Percentiles rank a stretch among this genome's conserved stretches.
These are phyloP conservation scores for Nicator chloris DNA, from an alignment of 2,113 vertebrate genomes.

Conservation along the genomic window DNA sequence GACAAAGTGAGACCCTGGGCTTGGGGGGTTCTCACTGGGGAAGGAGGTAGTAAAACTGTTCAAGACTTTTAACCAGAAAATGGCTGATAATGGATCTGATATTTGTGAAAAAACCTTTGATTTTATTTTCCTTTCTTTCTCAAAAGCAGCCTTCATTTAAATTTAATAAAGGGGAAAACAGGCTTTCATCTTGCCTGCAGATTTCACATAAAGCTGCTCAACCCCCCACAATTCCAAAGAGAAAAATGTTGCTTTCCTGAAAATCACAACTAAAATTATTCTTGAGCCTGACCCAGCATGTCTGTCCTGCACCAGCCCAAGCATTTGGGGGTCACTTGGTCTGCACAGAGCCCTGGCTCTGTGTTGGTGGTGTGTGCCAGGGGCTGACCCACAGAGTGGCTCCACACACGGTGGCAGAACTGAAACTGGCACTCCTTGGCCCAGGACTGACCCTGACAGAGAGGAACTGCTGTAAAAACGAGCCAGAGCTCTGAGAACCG, in stretches of 20 bases:
- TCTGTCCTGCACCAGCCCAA: background rate
- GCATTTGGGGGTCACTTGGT: background rate
- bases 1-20: background rate
- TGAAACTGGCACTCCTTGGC: rapidly evolving
- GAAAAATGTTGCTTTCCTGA: background rate
- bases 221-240: background rate
- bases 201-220: background rate
- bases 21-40: background rate
- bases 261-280: background rate
- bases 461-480: background rate
- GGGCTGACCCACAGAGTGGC: background rate
- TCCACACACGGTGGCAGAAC: background rate
- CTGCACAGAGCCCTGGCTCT: background rate
- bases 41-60: background rate
- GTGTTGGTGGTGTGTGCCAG: background rate
- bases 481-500: background rate
- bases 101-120: background rate
- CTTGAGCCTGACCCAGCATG: background rate
- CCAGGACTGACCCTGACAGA: background rate
- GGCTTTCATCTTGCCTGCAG: background rate
- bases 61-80: background rate
- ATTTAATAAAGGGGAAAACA: slow-evolving; percentile 27
- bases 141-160: slow-evolving; percentile 40
- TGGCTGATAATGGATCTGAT: background rate
- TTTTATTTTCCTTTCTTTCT: background rate